Base-by-base conservation (phyloP, 2,888 invertebrate genomes). In the Thecophora atra region DNA sequence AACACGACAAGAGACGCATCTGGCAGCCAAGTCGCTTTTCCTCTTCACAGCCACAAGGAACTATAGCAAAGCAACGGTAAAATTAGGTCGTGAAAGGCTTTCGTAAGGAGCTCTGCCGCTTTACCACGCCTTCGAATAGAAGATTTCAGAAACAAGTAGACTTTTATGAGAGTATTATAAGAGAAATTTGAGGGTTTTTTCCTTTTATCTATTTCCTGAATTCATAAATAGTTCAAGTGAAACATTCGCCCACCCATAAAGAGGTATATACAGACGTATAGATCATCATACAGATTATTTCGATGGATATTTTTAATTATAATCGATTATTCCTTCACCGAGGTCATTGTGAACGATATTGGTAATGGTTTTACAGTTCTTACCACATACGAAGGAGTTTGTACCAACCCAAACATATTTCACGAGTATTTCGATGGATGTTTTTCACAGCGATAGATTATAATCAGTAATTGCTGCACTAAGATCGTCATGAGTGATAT, bases 251-350 rank as follows among this genome's bases (percentile, higher is more conserved):
- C 44, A 24, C 8, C 24, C 67, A 67, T 24, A 21, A 15, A 54
- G 6, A 37, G 7, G 11, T 37, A 37, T 37, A 11, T n/a, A 54
- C 21, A 24, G n/a, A 28, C 68, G 44, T 68, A 54, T 56, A 37
- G 15, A 64, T 62, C 54, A 72, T 72, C 30, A 67, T 66, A 62
- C 60, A 62, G 66, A n/a, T n/a, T 67, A 67, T 51, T 65, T 72
- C 37, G 71, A 37, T 60, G 60, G 30, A 70, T 51, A 28, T 63
- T 30, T 47, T 8, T 28, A n/a, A n/a, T 30, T 17, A 13, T 28
- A 15, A 47, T 58, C 44, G 15, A 26, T 17, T 28, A 2, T 5
- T 15, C 17, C 47, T 47, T 11, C 47, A 47, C 7, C 37, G 11
- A 8, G 37, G 11, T 37, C 37, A 11, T 11, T 0, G 6, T 37